A percentile compares a stretch with the other conserved stretches of the same genome.
These are phyloP conservation scores for Marasmarcha lunaedactyla DNA, from an alignment of 2,888 invertebrate species.

Conservation along the genomic window DNA sequence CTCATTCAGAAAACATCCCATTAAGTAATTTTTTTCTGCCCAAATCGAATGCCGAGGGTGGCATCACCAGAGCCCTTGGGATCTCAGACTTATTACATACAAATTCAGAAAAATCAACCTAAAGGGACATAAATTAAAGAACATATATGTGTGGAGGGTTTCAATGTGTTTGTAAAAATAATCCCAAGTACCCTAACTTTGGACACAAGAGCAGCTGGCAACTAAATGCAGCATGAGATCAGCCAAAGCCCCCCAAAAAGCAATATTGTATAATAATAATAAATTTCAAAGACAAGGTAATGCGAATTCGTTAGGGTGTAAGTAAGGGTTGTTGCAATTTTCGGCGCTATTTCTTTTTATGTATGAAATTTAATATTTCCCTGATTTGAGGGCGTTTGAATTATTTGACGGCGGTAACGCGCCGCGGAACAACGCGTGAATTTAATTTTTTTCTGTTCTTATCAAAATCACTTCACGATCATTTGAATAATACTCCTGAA, in stretches of 20 bases:
- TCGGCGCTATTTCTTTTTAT: conserved; percentile 31
- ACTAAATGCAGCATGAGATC: conserved; percentile 45
- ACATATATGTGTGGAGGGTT: not conserved
- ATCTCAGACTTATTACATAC: conserved; percentile 12
- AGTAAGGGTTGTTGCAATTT: conserved; percentile 49
- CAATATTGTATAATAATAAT: conserved; percentile 55
- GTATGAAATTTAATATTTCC: conserved; percentile 4
- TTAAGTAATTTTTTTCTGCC: conserved; percentile 62
- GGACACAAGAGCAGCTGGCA: conserved; percentile 41
- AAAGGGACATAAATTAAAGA: not conserved
- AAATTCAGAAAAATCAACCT: not conserved
- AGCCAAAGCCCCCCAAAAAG: conserved; percentile 33
- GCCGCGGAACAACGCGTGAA: too few relatives aligned
- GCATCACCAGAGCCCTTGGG: conserved; percentile 56
- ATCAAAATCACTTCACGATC: too few relatives aligned
- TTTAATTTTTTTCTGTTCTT: too few relatives aligned
- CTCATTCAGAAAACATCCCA: conserved; percentile 63
- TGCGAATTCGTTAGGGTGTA: conserved; percentile 20
- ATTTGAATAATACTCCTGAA: too few relatives aligned
- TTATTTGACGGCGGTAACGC: not conserved
- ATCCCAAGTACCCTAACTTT: conserved; percentile 15
- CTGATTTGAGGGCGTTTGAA: not conserved
- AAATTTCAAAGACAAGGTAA: conserved; percentile 50
- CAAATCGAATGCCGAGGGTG: conserved; percentile 61
- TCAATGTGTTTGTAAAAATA: conserved; percentile 13